Evolutionary conservation across 2,113 vertebrate species (phyloP), one percentile per base, ranked within the genome.

Genomic region (Pollimyrus isidori): DNA sequence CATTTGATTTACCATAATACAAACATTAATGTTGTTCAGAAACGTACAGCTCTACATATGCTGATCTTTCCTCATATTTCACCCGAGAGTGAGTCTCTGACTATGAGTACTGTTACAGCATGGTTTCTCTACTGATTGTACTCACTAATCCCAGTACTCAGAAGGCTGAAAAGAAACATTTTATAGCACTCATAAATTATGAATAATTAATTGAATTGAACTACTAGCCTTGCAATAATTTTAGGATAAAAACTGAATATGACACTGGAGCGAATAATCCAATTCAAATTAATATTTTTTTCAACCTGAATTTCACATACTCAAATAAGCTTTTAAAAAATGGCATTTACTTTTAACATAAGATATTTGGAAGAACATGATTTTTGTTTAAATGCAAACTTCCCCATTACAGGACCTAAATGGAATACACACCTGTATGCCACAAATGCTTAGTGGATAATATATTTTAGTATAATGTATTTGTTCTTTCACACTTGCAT

Each of bases 401-500:
- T 42, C 15, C 35, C 73, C 30, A 76, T 39, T 80, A 42, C 73
- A 80, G 73, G 35, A 7, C 30, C 11, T 35, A 80, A 30, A 42
- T 80, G 73, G 15, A 21, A 42, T 21, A 35, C 19, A 15, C 35
- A 19, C 15, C 35, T 39, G 30, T 80, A 42, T 3, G 9, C 35
- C 23, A 7, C 15, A 48, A 84, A 84, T 15, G 5, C 76, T 82
- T 17, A 45, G 76, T 45, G 39, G 35, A 82, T 19, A 45, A 19
- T 42, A 45, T 82, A 26, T 88, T 80, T 73, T 48, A 80, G 26
- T 42, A 21, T 7, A 82, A 49, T 82, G 23, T 88, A 92, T 91
- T 92, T 92, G 91, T 90, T 91, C 83, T 1, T 69, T 88, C 89
- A 90, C 89, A 90, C 92, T 91, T 90, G 83, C 90, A 86, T 91